A percentile compares a stretch with the other conserved stretches of the same genome.
Evolutionary conservation across 2,888 invertebrate species (phyloP).

Genomic region (Sinopyrophorus schimmeli): DNA sequence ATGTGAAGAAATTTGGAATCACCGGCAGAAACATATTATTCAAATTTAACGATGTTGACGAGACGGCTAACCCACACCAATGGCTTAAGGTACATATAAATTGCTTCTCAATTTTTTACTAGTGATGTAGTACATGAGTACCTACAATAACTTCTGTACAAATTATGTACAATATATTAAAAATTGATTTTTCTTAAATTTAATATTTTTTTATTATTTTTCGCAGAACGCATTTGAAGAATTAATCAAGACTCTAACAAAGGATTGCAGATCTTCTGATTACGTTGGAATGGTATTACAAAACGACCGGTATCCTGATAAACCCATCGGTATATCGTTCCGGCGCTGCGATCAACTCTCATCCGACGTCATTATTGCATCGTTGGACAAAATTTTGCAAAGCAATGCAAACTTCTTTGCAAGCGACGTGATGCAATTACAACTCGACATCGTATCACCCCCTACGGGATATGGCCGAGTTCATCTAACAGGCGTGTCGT

Average conservation of each 20-base stretch:
- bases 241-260: not conserved
- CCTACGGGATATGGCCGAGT: not conserved
- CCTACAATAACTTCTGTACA: too few species aligned
- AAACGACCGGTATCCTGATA: not conserved
- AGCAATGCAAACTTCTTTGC: constrained; percentile 2
- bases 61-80: too few species aligned
- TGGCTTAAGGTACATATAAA: too few species aligned
- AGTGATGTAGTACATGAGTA: too few species aligned
- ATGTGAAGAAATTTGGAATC: too few species aligned
- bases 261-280: not conserved
- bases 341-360: constrained; percentile 4
- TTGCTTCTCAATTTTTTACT: too few species aligned
- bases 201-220: too few species aligned
- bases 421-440: not conserved
- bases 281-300: not conserved
- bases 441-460: not conserved
- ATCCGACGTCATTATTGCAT: not conserved
- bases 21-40: too few species aligned
- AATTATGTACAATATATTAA: too few species aligned
- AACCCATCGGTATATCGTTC: constrained; percentile 1
- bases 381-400: constrained; percentile 1
- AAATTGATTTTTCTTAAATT: too few species aligned
- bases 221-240: constrained; percentile 1
- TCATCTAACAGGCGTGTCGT: not conserved
- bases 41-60: too few species aligned